Evolutionary conservation across 2,797 vertebrate species (phyloP).

Genomic region (Peromyscus melanophrys): DNA sequence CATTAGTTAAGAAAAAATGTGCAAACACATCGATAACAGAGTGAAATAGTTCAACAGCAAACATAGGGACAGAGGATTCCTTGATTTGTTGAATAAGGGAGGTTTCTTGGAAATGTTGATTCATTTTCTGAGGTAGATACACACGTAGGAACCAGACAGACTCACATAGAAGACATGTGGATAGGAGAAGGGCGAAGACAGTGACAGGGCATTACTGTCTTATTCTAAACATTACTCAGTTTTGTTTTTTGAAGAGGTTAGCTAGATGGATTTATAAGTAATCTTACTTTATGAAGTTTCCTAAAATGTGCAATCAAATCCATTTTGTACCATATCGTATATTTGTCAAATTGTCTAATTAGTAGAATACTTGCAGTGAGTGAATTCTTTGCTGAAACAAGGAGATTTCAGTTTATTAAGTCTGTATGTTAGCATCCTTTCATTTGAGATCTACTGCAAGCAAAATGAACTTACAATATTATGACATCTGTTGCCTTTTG

Average conservation of each 20-base stretch:
- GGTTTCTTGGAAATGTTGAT: neutral
- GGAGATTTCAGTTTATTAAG: constrained; percentile 28
- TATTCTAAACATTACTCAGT: neutral
- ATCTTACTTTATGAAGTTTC: constrained; percentile 10
- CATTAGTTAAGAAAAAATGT: constrained; percentile 21
- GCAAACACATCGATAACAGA: neutral
- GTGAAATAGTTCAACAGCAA: neutral
- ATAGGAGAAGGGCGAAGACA: neutral
- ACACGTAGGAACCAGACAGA: neutral
- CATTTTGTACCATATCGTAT: constrained; percentile 37
- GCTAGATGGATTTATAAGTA: constrained; percentile 14
- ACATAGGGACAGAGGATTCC: neutral
- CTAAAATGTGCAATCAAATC: neutral
- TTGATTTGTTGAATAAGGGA: neutral
- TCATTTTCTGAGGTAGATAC: neutral
- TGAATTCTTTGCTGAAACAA: constrained; percentile 13
- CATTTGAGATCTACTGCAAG: neutral
- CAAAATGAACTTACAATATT: neutral
- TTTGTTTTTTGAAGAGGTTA: neutral
- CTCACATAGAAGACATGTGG: neutral
- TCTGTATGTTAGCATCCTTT: neutral
- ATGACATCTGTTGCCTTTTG: neutral
- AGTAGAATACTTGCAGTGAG: neutral
- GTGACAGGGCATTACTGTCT: neutral
- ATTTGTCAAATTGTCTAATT: neutral